Conservation (phyloP, 2,113 vertebrate genomes). For the Microcebus tavaratra region DNA sequence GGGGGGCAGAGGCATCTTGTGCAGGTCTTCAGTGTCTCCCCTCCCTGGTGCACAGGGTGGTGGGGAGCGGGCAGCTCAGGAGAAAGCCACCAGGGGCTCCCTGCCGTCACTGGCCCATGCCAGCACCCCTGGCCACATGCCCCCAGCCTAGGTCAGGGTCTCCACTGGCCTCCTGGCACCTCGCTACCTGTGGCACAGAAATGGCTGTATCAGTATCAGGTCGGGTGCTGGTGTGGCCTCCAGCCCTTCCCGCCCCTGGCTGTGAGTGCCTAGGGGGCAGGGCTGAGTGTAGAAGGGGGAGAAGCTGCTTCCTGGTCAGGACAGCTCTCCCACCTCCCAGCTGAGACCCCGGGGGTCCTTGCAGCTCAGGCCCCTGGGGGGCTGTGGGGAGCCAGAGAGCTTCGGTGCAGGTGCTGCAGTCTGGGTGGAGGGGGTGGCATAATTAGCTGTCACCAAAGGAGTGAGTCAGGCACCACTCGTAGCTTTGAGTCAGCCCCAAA, state of each 20-base stretch:
- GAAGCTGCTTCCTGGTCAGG: not conserved
- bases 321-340: not conserved
- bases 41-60: not conserved
- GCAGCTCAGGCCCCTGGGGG: not conserved
- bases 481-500: conserved; percentile 66
- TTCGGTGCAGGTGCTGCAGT: not conserved
- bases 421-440: conserved; percentile 21
- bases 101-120: not conserved
- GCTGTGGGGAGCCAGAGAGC: not conserved
- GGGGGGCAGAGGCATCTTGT: not conserved
- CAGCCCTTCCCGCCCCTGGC: not conserved
- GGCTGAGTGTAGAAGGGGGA: not conserved
- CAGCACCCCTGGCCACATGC: not conserved
- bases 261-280: not conserved
- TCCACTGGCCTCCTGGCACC: not conserved
- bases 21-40: not conserved
- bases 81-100: not conserved
- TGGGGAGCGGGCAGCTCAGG: not conserved
- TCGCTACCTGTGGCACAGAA: not conserved
- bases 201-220: not conserved
- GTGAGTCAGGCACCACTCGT: conserved; percentile 67
- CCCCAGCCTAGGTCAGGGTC: not conserved
- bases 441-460: conserved; percentile 53
- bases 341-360: not conserved
- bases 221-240: not conserved